phyloP scores from a whole-genome alignment of 2,797 vertebrate species.

The Typhlichthys eigenmanni region DNA sequence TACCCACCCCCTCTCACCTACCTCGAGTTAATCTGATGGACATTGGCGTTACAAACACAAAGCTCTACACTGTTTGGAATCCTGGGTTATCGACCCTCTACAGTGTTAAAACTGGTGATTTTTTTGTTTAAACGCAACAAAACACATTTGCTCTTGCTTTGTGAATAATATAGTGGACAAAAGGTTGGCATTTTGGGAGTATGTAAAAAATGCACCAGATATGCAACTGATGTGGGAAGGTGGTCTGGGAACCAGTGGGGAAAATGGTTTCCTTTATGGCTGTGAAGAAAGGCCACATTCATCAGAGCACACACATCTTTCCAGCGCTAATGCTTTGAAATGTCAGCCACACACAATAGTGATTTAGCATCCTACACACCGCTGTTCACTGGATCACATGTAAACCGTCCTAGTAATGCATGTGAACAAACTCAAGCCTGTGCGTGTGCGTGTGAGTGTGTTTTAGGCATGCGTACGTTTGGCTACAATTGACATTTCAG shows the following conservation, averaged over 20 bases:
- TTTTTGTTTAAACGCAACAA: background rate
- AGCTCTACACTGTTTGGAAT: slow-evolving; percentile 20
- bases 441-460: slow-evolving; percentile 4
- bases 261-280: slow-evolving; percentile 51
- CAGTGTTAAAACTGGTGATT: background rate
- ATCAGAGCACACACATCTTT: slow-evolving; percentile 45
- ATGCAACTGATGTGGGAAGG: slow-evolving; percentile 62
- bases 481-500: too few relatives aligned
- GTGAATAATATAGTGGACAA: too few relatives aligned
- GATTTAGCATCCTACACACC: slow-evolving; percentile 38
- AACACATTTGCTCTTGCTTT: background rate
- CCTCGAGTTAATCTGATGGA: too few relatives aligned
- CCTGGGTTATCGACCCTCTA: background rate
- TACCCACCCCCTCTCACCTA: slow-evolving; percentile 14
- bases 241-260: slow-evolving; percentile 47
- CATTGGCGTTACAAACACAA: slow-evolving; percentile 20
- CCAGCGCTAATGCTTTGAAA: slow-evolving; percentile 41
- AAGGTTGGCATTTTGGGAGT: slow-evolving; percentile 51
- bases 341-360: slow-evolving; percentile 34
- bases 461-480: background rate
- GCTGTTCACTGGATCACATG: slow-evolving; percentile 33
- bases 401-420: slow-evolving; percentile 12
- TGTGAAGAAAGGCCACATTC: slow-evolving; percentile 62
- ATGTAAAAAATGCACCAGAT: slow-evolving; percentile 58
- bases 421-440: slow-evolving; percentile 1